These are phyloP conservation scores for Helobdella robusta DNA, from an alignment of 2,888 invertebrate genomes.

Conservation along the genomic window DNA sequence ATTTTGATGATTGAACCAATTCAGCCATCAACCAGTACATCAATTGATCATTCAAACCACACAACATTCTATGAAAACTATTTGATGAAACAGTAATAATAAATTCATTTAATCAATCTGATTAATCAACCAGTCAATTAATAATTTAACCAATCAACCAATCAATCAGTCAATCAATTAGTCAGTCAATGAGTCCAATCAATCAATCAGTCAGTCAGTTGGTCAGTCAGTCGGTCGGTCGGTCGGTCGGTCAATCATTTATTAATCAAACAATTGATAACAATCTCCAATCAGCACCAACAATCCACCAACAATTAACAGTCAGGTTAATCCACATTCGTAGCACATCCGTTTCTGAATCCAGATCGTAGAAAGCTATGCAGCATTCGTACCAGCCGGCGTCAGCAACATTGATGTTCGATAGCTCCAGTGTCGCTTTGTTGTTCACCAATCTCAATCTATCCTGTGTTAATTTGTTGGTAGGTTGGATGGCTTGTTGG, in stretches of 20 bases:
- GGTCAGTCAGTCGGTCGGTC: background rate
- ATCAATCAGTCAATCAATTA: background rate
- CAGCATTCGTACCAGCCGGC: conserved; percentile 19
- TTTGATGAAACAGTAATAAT: too few relatives aligned
- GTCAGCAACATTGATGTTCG: background rate
- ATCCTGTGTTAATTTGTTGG: too few relatives aligned
- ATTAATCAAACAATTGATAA: background rate
- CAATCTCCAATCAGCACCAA: background rate
- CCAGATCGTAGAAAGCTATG: conserved; percentile 15
- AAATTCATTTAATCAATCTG: too few relatives aligned
- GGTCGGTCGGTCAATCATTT: background rate
- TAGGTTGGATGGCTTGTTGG: too few relatives aligned
- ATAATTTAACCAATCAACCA: background rate
- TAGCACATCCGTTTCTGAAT: conserved; percentile 3
- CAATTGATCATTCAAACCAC: background rate
- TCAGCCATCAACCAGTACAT: background rate
- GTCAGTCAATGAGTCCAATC: background rate
- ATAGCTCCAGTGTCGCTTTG: conserved; percentile 14
- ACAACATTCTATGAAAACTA: too few relatives aligned
- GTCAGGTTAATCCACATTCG: conserved; percentile 17
- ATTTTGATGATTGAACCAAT: background rate
- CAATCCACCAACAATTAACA: background rate
- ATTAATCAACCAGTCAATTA: background rate
- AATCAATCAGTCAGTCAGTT: background rate
- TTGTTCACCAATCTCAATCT: conserved; percentile 2